A percentile compares a stretch with the other conserved stretches of the same genome.
These are phyloP conservation scores for Drosophila conformis DNA, from an alignment of 2,888 invertebrate species.

Conservation along the genomic window DNA sequence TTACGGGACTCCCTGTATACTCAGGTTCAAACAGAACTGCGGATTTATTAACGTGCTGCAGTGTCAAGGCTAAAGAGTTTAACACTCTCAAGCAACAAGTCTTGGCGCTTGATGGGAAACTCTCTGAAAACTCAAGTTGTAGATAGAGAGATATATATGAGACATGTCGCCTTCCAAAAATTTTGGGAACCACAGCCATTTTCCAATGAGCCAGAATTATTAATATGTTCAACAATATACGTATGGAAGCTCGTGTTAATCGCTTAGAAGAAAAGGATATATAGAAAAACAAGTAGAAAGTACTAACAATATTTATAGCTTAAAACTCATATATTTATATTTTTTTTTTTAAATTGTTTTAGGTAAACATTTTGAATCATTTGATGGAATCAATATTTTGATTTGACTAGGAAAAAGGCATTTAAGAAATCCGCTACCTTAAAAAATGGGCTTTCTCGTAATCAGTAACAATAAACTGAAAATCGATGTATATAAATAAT, in stretches of 20 bases:
- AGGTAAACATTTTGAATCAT: neutral
- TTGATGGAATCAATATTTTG: neutral
- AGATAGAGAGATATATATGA: too few relatives aligned
- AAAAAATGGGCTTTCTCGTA: neutral
- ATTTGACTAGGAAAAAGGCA: too few relatives aligned
- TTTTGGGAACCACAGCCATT: too few relatives aligned
- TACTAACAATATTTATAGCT: neutral
- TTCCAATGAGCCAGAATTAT: too few relatives aligned
- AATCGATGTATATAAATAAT: too few relatives aligned
- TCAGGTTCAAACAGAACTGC: neutral
- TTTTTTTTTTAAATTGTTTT: neutral
- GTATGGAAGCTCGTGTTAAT: too few relatives aligned
- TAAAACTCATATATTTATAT: neutral
- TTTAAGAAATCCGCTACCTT: neutral
- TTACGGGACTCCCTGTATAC: neutral
- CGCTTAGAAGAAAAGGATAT: neutral
- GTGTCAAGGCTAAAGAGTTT: neutral
- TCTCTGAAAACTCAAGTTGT: too few relatives aligned
- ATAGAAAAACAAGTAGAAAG: neutral
- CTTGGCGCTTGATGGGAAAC: too few relatives aligned
- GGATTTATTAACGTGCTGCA: neutral
- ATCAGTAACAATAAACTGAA: neutral
- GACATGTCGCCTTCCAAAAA: too few relatives aligned
- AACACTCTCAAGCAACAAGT: neutral
- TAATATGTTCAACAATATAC: too few relatives aligned